Conservation (phyloP, 2,888 invertebrate genomes). For the Rosalia funebris region DNA sequence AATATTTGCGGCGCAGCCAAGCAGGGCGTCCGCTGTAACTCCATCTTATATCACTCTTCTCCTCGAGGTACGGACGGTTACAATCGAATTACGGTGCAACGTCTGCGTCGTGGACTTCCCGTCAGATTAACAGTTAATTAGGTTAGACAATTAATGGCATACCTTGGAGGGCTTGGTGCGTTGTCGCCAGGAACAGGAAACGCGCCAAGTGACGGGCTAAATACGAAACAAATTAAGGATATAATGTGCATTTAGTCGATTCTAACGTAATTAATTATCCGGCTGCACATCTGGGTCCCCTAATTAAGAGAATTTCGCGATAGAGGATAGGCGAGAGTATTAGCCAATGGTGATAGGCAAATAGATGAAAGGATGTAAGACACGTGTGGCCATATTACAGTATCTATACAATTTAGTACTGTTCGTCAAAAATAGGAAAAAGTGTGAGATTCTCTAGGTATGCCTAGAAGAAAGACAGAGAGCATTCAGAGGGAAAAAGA, state of each 20-base stretch:
- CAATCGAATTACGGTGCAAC: constrained; percentile 8
- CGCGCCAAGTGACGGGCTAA: constrained; percentile 20
- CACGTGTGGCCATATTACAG: no score
- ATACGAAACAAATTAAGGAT: constrained; percentile 29
- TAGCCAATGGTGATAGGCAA: no score
- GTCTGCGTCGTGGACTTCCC: constrained; percentile 30
- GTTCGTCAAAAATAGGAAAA: no score
- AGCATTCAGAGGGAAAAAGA: no score
- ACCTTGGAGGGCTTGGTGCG: not conserved
- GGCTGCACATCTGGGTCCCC: constrained; percentile 14
- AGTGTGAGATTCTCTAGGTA: no score
- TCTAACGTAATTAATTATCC: constrained; percentile 22
- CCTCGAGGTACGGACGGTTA: not conserved
- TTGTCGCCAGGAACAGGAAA: not conserved
- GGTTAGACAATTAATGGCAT: constrained; percentile 42
- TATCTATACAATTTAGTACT: no score
- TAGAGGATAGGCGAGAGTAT: not conserved
- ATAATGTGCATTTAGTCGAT: constrained; percentile 29
- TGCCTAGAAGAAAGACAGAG: no score
- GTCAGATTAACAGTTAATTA: constrained; percentile 43
- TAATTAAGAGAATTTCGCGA: constrained; percentile 14
- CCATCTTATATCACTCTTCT: not conserved
- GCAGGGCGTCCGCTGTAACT: no score
- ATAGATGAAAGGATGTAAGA: no score
- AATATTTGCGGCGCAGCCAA: not conserved